Base-by-base conservation (phyloP, 2,888 invertebrate genomes). In the Netelia melanura region DNA sequence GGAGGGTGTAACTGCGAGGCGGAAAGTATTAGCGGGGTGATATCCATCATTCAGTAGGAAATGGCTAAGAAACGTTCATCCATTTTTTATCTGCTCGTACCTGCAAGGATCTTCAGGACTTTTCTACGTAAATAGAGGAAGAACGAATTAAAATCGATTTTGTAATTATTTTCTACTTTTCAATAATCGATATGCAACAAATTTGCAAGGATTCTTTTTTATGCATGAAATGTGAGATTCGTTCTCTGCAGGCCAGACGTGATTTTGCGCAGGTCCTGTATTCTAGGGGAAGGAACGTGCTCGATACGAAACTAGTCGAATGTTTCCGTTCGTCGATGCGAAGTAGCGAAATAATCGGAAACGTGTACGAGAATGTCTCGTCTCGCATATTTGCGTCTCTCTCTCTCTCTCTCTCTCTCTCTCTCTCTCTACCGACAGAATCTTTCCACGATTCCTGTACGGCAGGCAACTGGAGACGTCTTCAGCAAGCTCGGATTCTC, bases 291-390 rank as follows among this genome's bases (percentile, higher is more conserved):
- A 56, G 21, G 48, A 21, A 30, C 11, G 10, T 64, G 21, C 74
- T 44, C 23, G 54, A 71, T 75, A 43, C 23, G 61, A 48, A 54
- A 58, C 23, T 38, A 54, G 17, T 14, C 67, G 62, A 43, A 77
- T 72, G 62, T 72, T 84, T 77, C 81, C 77, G 54, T 54, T 58
- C 64, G 71, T 62, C 67, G 54, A 54, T 67, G 48, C 14, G n/a
- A 62, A 58, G 71, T 52, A 25, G 23, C 23, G 74, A 56, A 76
- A 61, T 44, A 76, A 81, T 78, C 76, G 76, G 17, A 23, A 61
- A 70, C 48, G 14, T 52, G 58, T 78, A 61, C 44, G 17, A 21
- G 6, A 10, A 70, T 52, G 38, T 11, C 67, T 3, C 11, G 62
- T 11, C 67, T 3, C 11, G 62, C 21, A 5, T 23, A 62, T 52